Evolutionary conservation across 23 tunicate genomes (phyloP).

Genomic region (Trididemnum nubilum): DNA sequence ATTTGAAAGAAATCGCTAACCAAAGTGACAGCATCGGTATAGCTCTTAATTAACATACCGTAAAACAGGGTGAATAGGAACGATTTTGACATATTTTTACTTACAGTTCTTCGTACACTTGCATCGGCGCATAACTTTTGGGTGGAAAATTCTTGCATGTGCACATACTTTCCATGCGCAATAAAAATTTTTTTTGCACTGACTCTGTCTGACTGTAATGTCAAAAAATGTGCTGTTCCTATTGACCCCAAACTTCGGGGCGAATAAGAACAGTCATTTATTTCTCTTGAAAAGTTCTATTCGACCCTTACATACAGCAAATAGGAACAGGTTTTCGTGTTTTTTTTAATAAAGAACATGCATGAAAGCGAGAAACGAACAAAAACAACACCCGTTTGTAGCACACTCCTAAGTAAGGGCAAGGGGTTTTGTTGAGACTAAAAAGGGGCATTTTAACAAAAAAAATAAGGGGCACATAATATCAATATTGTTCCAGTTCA

Average conservation of each 20-base stretch:
- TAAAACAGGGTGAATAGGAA: constrained; percentile 15
- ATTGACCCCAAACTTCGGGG: constrained; percentile 10
- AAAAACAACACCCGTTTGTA: no score
- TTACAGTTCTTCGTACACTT: background rate
- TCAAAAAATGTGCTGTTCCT: background rate
- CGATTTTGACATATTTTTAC: background rate
- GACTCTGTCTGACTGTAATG: background rate
- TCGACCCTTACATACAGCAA: background rate
- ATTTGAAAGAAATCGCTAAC: no score
- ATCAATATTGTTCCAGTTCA: no score
- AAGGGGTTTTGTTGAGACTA: no score
- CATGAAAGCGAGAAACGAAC: background rate
- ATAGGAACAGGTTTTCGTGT: background rate
- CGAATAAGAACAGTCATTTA: background rate
- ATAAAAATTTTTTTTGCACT: background rate
- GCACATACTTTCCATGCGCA: background rate
- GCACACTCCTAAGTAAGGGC: no score
- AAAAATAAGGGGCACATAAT: no score
- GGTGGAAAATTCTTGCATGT: background rate
- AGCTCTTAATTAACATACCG: no score
- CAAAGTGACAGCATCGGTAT: no score
- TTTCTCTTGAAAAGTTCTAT: background rate
- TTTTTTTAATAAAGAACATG: background rate
- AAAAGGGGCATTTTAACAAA: no score
- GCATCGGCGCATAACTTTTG: background rate